phyloP scores from a whole-genome alignment of 2,113 vertebrate species.

The Cynocephalus volans region DNA sequence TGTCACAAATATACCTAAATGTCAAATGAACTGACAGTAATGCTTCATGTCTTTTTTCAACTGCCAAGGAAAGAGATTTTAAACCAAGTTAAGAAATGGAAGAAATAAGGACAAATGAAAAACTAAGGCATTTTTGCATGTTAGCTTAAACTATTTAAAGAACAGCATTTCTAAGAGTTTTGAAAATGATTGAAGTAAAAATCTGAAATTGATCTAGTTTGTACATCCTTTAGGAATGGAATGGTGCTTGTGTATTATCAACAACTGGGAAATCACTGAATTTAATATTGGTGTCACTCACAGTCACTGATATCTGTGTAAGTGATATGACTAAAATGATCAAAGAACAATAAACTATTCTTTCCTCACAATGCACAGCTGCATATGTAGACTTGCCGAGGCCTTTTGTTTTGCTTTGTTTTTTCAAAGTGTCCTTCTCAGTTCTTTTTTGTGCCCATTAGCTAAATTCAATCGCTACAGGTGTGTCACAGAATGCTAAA shows the following conservation, averaged over 20 bases:
- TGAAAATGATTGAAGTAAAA: constrained; percentile 65
- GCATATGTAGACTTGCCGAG: neutral
- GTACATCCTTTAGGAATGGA: neutral
- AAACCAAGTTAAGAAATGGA: constrained; percentile 56
- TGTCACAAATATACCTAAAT: constrained; percentile 63
- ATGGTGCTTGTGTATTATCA: neutral
- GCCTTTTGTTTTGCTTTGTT: neutral
- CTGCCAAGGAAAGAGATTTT: neutral
- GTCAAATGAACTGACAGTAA: constrained; percentile 58
- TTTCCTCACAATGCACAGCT: neutral
- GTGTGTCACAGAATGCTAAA: neutral
- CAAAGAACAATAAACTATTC: neutral
- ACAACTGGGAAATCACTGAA: neutral
- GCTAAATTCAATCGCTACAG: neutral
- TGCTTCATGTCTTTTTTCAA: constrained; percentile 49
- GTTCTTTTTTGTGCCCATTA: neutral
- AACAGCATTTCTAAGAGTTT: constrained; percentile 63
- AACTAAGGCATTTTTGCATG: neutral
- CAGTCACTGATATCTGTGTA: neutral
- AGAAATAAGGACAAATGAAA: constrained; percentile 43
- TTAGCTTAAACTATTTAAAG: constrained; percentile 72
- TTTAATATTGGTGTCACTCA: neutral
- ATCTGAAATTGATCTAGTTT: constrained; percentile 69
- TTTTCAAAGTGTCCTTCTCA: neutral
- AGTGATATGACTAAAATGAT: neutral